These are phyloP conservation scores for Meiosimyza platycephala DNA, from an alignment of 2,888 invertebrate genomes.

Conservation along the genomic window DNA sequence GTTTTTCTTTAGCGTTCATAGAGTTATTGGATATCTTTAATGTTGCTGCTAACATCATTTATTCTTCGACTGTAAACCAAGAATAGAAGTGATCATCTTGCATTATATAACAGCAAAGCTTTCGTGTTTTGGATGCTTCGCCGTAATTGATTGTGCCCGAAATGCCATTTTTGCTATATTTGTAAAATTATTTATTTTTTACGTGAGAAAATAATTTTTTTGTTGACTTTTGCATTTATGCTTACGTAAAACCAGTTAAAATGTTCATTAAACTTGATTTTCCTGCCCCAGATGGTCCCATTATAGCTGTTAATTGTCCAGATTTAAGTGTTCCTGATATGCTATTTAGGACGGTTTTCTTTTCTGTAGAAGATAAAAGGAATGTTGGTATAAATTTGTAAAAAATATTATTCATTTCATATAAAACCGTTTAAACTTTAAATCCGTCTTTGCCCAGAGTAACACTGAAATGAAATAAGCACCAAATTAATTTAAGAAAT, in stretches of 20 bases:
- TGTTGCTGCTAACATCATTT: conserved; percentile 87
- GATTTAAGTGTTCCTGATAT: conserved; percentile 79
- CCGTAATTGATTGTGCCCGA: conserved; percentile 75
- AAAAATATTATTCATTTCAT: too few species aligned
- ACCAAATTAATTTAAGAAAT: too few species aligned
- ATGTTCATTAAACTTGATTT: conserved; percentile 94
- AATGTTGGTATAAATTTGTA: too few species aligned
- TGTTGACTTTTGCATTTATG: conserved; percentile 42
- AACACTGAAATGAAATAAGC: too few species aligned
- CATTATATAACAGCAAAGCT: conserved; percentile 90
- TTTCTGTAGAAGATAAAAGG: conserved; percentile 69
- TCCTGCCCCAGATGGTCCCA: conserved; percentile 91
- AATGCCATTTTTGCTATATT: conserved; percentile 72
- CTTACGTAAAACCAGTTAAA: conserved; percentile 88
- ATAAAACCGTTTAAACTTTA: too few species aligned
- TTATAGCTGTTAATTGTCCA: conserved; percentile 87
- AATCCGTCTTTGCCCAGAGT: too few species aligned
- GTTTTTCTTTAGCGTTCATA: conserved; percentile 68
- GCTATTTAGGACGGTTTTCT: conserved; percentile 76
- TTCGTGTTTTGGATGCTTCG: conserved; percentile 71
- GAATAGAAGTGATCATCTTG: conserved; percentile 89
- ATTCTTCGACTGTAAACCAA: conserved; percentile 85
- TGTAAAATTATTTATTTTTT: not conserved
- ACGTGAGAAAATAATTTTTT: not conserved
- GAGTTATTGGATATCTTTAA: conserved; percentile 73